Evolutionary conservation across 2,113 vertebrate species (phyloP).

Genomic region (Malurus melanocephalus): DNA sequence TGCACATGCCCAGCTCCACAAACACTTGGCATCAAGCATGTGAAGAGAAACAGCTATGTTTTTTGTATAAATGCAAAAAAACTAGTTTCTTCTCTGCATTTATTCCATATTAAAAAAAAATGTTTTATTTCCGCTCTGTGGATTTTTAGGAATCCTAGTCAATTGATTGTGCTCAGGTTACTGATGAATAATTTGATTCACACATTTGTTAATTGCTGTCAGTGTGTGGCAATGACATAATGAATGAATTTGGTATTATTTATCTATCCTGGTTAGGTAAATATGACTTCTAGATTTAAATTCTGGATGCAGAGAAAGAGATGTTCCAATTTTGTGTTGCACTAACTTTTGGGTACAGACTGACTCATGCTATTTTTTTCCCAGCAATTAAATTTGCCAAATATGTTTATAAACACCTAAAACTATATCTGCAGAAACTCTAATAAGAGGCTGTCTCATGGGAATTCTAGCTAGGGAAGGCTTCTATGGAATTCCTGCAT

Average conservation of each 20-base stretch:
- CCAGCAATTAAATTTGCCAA: not conserved
- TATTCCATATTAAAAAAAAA: not conserved
- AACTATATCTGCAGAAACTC: not conserved
- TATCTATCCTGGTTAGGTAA: not conserved
- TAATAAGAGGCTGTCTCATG: not conserved
- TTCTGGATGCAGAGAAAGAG: not conserved
- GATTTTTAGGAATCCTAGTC: not conserved
- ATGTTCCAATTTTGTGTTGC: not conserved
- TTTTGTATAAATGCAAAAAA: not conserved
- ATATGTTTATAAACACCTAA: not conserved
- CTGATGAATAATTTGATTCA: not conserved
- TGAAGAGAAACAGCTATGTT: not conserved
- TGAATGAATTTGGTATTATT: not conserved
- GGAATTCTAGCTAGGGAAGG: not conserved
- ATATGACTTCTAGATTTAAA: not conserved
- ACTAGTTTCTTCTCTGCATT: not conserved
- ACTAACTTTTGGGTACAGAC: not conserved
- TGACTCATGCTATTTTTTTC: not conserved
- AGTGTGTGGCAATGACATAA: not conserved
- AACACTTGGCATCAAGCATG: not conserved
- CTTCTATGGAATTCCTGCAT: not conserved
- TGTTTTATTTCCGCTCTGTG: not conserved
- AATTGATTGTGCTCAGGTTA: not conserved
- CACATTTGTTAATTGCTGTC: not conserved
- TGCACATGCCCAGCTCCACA: rapidly evolving